These are phyloP conservation scores for Aquatica leii DNA, from an alignment of 2,888 invertebrate species.

Conservation along the genomic window DNA sequence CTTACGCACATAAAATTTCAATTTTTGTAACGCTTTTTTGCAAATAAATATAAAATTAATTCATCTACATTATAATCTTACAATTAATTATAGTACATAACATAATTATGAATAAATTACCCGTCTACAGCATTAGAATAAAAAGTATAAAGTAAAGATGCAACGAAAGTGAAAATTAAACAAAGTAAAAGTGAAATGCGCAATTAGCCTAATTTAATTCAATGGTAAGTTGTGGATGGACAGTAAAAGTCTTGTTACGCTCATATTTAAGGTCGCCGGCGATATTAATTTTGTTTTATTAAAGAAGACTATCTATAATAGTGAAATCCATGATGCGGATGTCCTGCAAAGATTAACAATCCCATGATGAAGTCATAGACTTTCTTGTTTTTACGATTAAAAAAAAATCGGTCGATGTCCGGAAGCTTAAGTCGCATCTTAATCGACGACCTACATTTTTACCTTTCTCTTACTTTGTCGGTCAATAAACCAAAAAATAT, in stretches of 20 bases:
- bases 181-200: conserved; percentile 36
- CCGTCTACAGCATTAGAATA: not conserved
- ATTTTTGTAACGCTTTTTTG: too few species aligned
- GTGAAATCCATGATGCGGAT: conserved; percentile 23
- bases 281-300: not conserved
- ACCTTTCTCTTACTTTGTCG: conserved; percentile 31
- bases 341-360: conserved; percentile 10
- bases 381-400: conserved; percentile 30
- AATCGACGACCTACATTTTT: conserved; percentile 30
- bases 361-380: conserved; percentile 5
- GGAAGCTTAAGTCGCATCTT: conserved; percentile 32
- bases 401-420: conserved; percentile 30
- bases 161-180: conserved; percentile 31
- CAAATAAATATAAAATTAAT: too few species aligned
- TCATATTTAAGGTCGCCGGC: not conserved
- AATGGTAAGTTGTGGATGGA: conserved; percentile 18
- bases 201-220: conserved; percentile 14
- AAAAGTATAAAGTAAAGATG: not conserved
- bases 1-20: too few species aligned
- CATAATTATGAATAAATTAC: too few species aligned
- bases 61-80: too few species aligned
- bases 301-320: too few species aligned
- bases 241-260: conserved; percentile 18
- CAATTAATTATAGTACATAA: too few species aligned
- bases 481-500: conserved; percentile 24